Evolutionary conservation across 2,797 vertebrate species (phyloP), one percentile per base, ranked within the genome.

Genomic region (Hybognathus amarus): DNA sequence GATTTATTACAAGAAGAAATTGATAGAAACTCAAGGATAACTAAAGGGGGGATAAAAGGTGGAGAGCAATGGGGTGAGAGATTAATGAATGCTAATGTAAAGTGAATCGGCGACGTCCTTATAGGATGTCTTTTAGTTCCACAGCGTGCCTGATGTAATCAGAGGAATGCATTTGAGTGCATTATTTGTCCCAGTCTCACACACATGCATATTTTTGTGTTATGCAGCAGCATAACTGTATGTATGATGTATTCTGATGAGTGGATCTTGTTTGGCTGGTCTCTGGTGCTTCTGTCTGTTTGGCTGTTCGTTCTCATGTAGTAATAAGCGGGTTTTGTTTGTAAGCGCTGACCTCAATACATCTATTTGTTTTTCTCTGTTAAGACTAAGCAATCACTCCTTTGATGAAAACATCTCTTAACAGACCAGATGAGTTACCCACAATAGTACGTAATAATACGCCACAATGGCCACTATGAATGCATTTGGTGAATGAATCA

Each of bases 341-440:
- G 90, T 92, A 90, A 90, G 91, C 89, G 89, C 89, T 93, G 92
- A 94, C 94, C 94, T 93, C 92, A 93, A 92, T 94, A 91, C 89
- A 91, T 89, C 85, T 67, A 77, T 76, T 84, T 79, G 36, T 54
- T 76, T 59, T n/a, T 54, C 71, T 59, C 36, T 30, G 40, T 64
- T 74, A 59, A 56, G 61, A n/a, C 77, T 40, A 67, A 70, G 47
- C 40, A 56, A 56, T 66, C 61, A 79, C 50, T 71, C 71, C 22
- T 38, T 66, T 74, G 33, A 75, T 86, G 33, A 83, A 79, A 54
- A 77, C 59, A 71, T 70, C 36, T 66, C 45, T 47, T 47, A 47
- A 47, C 15, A 47, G 13, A 82, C 61, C 6, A 68, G 56, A 76
- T 67, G 50, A 42, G 64, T 69, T 75, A 38, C 33, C 50, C 38